A percentile compares a stretch with the other conserved stretches of the same genome.
Evolutionary conservation across 2,113 vertebrate species (phyloP).

Genomic region (Microcebus lehilahytsara): DNA sequence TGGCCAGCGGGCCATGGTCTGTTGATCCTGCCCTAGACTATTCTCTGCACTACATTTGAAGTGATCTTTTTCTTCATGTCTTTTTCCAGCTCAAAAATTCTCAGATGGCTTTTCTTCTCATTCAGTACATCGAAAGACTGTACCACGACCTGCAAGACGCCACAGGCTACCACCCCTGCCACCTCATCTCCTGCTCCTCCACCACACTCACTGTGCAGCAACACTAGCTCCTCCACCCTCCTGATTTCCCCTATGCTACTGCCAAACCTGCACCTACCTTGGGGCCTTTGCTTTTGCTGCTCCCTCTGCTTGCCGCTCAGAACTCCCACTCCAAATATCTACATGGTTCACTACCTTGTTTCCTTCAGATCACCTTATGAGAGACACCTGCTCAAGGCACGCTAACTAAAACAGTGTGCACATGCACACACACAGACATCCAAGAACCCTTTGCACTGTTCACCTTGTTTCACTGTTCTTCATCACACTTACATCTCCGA

Average conservation of each 20-base stretch:
- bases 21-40: neutral
- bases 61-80: neutral
- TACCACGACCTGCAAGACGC: accelerated
- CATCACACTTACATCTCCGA: neutral
- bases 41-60: neutral
- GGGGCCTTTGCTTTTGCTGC: neutral
- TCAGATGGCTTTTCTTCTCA: neutral
- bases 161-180: neutral
- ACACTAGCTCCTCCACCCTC: neutral
- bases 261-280: neutral
- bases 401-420: accelerated
- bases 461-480: neutral
- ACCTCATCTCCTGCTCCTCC: neutral
- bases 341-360: neutral
- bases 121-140: neutral
- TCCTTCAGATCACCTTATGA: neutral
- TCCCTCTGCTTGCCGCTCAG: neutral
- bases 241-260: neutral
- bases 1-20: accelerated
- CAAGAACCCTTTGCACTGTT: accelerated
- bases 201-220: accelerated
- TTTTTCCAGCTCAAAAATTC: neutral
- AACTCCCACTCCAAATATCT: neutral
- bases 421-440: no score
- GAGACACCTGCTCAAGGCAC: neutral